Evolutionary conservation across 2,797 vertebrate species (phyloP), one percentile per base, ranked within the genome.

Genomic region (Pseudopleuronectes americanus): DNA sequence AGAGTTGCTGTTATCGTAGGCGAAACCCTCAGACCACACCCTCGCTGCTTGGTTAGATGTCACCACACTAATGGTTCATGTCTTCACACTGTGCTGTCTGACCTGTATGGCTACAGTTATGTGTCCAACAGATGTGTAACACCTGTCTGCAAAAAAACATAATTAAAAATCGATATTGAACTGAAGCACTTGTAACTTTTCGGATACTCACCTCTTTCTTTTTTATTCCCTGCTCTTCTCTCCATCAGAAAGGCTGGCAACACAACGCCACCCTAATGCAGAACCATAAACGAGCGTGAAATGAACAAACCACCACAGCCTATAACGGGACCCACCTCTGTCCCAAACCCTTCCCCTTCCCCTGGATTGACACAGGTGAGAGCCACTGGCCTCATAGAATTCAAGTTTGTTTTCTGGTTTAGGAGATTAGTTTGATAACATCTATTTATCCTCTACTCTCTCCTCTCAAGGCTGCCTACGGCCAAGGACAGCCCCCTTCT

Each of bases 271-370:
- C 95, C 96, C 96, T 94, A 93, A 99, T 99, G 98, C 95, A 95
- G 96, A 96, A 96, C 95, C 95, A 96, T 92, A 95, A 95, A 96
- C 96, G 94, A 96, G 96, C 95, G 95, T 98, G 97, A 98, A 97
- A 99, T 99, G 98, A 99, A 98, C 95, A 99, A 99, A 96, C 96
- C 97, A 93, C 97, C 97, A 92, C 98, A 99, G 95, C 95, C 97
- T 96, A 96, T 98, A 96, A 95, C 96, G 96, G 96, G 96, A 96
- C 94, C 96, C 89, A 92, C 95, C 71, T 94, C 96, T 88, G 95
- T 96, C 96, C 97, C 97, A 87, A 97, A 95, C 93, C 97, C 95
- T 65, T 92, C 97, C 94, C 96, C 96, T 69, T 99, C 97, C 91
- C 98, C 98, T 19, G 98, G 97, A 97, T 92, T 99, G 88, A 94